Conservation (phyloP, 2,113 vertebrate genomes). For the Hassar affinis region DNA sequence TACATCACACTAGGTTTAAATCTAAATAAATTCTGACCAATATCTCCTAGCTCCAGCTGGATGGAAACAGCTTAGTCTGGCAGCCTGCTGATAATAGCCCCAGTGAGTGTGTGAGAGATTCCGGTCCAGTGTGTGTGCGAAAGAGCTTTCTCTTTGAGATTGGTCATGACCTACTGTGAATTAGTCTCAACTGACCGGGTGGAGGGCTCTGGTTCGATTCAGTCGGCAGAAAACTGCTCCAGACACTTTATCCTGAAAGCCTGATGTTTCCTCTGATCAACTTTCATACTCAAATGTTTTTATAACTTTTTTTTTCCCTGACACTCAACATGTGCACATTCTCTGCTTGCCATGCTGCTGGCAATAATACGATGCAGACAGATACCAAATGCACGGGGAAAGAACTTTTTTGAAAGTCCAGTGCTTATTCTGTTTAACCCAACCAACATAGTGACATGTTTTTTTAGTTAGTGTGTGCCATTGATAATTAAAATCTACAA, state of each 20-base stretch:
- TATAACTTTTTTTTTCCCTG: constrained; percentile 23
- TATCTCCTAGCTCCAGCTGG: constrained; percentile 33
- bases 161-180: constrained; percentile 64
- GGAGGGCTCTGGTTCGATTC: constrained; percentile 58
- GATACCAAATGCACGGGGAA: background rate
- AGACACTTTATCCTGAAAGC: constrained; percentile 25
- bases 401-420: background rate
- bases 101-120: constrained; percentile 39
- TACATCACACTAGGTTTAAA: constrained; percentile 21
- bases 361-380: constrained; percentile 53
- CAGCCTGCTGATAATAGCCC: constrained; percentile 33
- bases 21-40: constrained; percentile 31
- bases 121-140: constrained; percentile 22
- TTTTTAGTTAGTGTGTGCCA: background rate
- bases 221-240: constrained; percentile 43
- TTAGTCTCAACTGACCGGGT: constrained; percentile 69
- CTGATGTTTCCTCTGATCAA: constrained; percentile 55
- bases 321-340: constrained; percentile 56
- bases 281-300: constrained; percentile 31
- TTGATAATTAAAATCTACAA: background rate
- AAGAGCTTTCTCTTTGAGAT: constrained; percentile 61
- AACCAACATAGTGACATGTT: background rate
- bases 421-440: background rate
- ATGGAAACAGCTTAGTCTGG: constrained; percentile 34
- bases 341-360: constrained; percentile 53